Conservation (phyloP, 2,113 vertebrate species). For the Pterocles gutturalis region DNA sequence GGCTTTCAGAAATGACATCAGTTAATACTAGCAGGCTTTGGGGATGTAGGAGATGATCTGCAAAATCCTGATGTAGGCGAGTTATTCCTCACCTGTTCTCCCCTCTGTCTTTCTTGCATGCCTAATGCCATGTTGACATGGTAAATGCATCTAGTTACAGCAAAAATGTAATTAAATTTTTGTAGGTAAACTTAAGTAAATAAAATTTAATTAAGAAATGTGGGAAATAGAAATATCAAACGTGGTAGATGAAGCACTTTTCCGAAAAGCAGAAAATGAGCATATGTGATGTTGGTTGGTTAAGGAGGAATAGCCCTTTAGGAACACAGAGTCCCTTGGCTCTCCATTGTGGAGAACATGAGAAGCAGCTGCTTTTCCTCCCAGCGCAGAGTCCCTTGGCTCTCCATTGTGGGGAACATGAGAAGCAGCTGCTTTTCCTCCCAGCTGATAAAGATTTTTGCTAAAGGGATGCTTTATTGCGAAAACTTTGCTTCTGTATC, state of each 20-base stretch:
- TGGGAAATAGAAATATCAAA: not conserved
- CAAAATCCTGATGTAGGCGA: not conserved
- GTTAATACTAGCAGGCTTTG: not conserved
- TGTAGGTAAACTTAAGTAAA: not conserved
- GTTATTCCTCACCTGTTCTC: not conserved
- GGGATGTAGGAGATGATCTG: not conserved
- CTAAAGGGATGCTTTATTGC: not conserved
- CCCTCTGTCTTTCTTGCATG: not conserved
- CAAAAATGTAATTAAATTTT: not conserved
- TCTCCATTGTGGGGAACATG: not conserved
- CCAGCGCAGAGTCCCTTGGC: not conserved
- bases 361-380: not conserved
- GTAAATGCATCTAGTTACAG: not conserved
- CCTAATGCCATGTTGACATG: rapidly evolving
- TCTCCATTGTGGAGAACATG: not conserved
- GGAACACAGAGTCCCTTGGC: not conserved
- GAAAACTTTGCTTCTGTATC: not conserved
- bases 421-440: not conserved
- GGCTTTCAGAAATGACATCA: not conserved
- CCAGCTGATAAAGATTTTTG: not conserved
- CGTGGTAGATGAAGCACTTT: rapidly evolving
- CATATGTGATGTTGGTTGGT: rapidly evolving
- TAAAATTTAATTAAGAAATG: not conserved
- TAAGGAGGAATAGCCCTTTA: not conserved
- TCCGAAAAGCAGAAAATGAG: not conserved